phyloP scores from a whole-genome alignment of 1,140 invertebrate genomes.

The Zaprionus nigranus region DNA sequence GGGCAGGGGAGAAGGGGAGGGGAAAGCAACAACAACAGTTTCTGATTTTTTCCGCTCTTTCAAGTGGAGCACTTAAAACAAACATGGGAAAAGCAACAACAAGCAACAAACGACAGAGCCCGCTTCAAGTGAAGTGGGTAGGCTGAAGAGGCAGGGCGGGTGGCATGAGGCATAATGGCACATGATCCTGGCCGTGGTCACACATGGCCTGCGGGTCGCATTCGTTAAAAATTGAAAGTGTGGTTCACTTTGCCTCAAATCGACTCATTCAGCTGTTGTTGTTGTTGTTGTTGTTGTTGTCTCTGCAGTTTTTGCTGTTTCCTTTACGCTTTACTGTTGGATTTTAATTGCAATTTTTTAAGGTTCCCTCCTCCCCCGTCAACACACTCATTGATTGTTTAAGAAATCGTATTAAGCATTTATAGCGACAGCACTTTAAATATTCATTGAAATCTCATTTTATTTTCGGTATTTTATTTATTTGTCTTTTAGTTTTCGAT shows the following conservation, averaged over 20 bases:
- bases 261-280: not conserved
- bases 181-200: conserved; percentile 16
- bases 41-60: conserved; percentile 22
- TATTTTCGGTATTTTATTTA: not conserved
- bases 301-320: not conserved
- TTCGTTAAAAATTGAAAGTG: conserved; percentile 28
- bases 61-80: conserved; percentile 34
- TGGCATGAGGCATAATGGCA: not conserved
- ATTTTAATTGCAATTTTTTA: conserved; percentile 47
- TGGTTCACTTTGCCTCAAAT: not conserved
- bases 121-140: not conserved
- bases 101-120: not conserved
- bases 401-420: conserved; percentile 10
- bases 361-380: not conserved
- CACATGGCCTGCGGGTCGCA: conserved; percentile 19
- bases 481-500: not conserved
- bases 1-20: conserved; percentile 30
- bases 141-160: not conserved
- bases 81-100: conserved; percentile 23
- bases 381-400: conserved; percentile 15
- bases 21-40: conserved; percentile 28
- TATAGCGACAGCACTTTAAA: conserved; percentile 15
- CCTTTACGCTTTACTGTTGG: conserved; percentile 16
- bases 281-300: not conserved
- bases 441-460: conserved; percentile 27